These are phyloP conservation scores for Andrena hattorfiana DNA, from an alignment of 2,888 invertebrate genomes.

Conservation along the genomic window DNA sequence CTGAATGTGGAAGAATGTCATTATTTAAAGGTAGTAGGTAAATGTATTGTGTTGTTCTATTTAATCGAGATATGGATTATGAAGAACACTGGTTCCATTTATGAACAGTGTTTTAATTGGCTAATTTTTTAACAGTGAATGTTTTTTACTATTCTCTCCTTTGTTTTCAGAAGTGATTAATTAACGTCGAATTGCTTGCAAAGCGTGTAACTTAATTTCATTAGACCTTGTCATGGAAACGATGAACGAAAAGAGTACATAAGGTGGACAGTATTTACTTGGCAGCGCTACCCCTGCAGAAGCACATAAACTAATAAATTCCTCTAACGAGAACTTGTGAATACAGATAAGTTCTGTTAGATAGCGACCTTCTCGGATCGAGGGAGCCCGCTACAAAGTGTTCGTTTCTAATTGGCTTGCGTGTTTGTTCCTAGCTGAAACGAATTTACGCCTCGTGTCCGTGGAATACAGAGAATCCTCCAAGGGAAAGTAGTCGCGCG, in stretches of 20 bases:
- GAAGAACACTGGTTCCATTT: too few relatives aligned
- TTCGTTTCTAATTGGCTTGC: slow-evolving; percentile 66
- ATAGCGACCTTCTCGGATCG: slow-evolving; percentile 49
- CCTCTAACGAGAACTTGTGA: slow-evolving; percentile 58
- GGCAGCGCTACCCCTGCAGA: background rate
- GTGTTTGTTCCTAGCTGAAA: slow-evolving; percentile 60
- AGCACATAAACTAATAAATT: slow-evolving; percentile 56
- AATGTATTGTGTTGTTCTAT: too few relatives aligned
- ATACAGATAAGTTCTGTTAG: slow-evolving; percentile 53
- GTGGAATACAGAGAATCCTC: slow-evolving; percentile 34
- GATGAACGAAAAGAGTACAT: background rate
- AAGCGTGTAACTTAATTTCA: background rate
- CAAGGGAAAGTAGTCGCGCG: slow-evolving; percentile 16
- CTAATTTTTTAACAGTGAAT: too few relatives aligned
- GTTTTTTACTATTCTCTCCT: too few relatives aligned
- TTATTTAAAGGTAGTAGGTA: too few relatives aligned
- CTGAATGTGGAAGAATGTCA: too few relatives aligned
- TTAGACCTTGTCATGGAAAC: background rate
- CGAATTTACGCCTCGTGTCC: slow-evolving; percentile 57
- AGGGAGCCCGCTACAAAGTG: slow-evolving; percentile 51
- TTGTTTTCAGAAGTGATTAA: too few relatives aligned
- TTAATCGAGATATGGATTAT: too few relatives aligned
- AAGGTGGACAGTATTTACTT: background rate
- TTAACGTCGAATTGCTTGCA: too few relatives aligned
- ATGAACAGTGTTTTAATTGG: too few relatives aligned